Evolutionary conservation across 2,888 invertebrate species (phyloP).

Genomic region (Priapulus caudatus): DNA sequence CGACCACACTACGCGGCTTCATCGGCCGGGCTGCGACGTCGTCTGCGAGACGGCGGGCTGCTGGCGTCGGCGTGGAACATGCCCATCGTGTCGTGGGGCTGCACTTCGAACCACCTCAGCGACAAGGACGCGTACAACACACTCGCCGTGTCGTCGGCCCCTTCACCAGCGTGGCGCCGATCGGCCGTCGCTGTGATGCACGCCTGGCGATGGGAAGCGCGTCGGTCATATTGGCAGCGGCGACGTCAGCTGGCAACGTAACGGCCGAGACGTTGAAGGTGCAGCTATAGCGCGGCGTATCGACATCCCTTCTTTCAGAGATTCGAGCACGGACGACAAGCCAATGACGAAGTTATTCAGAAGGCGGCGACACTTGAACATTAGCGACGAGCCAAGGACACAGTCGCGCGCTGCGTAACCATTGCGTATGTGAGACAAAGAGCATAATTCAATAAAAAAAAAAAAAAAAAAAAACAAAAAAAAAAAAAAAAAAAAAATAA

Average conservation of each 20-base stretch:
- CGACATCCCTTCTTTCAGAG: not conserved
- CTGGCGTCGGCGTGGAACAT: not conserved
- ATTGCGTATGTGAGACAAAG: too few relatives aligned
- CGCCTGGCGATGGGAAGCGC: too few relatives aligned
- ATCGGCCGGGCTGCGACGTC: not conserved
- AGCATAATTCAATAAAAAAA: too few relatives aligned
- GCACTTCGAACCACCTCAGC: not conserved
- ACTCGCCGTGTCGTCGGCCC: not conserved
- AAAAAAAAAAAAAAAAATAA: too few relatives aligned
- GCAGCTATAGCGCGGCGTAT: not conserved
- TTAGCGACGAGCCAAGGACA: too few relatives aligned
- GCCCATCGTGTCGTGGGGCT: not conserved
- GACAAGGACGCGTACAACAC: not conserved
- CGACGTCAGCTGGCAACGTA: not conserved
- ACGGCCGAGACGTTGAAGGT: not conserved
- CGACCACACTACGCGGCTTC: not conserved
- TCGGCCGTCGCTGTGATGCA: too few relatives aligned
- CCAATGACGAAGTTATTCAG: too few relatives aligned
- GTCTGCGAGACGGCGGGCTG: not conserved
- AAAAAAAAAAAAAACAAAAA: too few relatives aligned
- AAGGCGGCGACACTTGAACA: too few relatives aligned
- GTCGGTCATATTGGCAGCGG: not conserved
- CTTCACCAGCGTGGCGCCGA: not conserved
- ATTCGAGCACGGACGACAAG: not conserved
- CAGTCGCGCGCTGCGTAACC: too few relatives aligned